A percentile compares a stretch with the other conserved stretches of the same genome.
These are phyloP conservation scores for Graptemys geographica DNA, from an alignment of 2,797 vertebrate species.

Conservation along the genomic window DNA sequence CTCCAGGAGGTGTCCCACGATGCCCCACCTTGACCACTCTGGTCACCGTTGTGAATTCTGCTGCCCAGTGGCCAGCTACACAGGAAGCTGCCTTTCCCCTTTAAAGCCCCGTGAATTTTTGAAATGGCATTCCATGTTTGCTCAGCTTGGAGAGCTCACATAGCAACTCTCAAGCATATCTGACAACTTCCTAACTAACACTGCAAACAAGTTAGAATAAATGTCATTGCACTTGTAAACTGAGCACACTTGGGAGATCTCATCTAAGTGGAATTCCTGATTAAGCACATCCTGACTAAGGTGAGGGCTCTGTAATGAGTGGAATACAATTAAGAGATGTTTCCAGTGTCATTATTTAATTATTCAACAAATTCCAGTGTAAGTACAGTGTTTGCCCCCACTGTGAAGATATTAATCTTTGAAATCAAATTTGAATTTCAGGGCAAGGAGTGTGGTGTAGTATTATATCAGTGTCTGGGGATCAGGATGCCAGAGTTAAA, in stretches of 20 bases:
- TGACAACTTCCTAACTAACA: not conserved
- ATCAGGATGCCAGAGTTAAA: not conserved
- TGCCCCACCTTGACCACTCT: too few species aligned
- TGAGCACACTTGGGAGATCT: not conserved
- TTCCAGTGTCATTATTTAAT: not conserved
- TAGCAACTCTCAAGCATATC: too few species aligned
- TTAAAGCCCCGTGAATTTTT: too few species aligned
- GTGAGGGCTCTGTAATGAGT: not conserved
- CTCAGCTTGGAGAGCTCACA: too few species aligned
- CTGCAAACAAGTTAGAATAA: not conserved
- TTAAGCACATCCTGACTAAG: not conserved
- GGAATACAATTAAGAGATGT: not conserved
- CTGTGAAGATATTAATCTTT: not conserved
- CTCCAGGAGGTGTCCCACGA: too few species aligned
- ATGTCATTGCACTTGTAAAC: not conserved
- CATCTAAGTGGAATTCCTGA: not conserved
- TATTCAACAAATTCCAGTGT: fast-evolving
- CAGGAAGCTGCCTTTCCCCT: too few species aligned
- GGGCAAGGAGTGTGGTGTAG: not conserved
- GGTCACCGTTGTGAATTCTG: too few species aligned
- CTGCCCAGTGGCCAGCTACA: too few species aligned
- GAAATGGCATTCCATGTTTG: too few species aligned
- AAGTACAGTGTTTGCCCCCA: not conserved
- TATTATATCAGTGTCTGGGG: not conserved
- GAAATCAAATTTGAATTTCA: not conserved